These are phyloP conservation scores for Neolamprologus toae DNA, from an alignment of 2,113 vertebrate genomes.

Conservation along the genomic window DNA sequence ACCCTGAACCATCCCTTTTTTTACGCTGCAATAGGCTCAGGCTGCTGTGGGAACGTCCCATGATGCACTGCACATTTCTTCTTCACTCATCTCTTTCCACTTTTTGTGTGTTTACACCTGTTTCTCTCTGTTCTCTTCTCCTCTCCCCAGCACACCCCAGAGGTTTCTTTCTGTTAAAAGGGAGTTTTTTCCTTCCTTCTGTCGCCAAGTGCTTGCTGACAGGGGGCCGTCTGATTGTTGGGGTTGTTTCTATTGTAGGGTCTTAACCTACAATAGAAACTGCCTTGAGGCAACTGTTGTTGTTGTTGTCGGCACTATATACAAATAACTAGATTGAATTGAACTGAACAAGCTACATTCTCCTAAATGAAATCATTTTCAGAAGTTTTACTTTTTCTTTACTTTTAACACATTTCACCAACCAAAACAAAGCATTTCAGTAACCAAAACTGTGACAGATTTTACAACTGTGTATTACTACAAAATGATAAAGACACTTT, in stretches of 20 bases:
- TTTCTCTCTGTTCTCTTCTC: background rate
- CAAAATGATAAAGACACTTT: background rate
- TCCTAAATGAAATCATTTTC: background rate
- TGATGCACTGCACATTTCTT: background rate
- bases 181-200: background rate
- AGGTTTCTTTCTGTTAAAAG: background rate
- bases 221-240: background rate
- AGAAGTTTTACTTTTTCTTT: background rate
- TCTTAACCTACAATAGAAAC: background rate
- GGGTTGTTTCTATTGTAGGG: background rate
- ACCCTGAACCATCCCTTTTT: background rate
- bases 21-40: background rate
- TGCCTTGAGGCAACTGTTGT: background rate
- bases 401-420: background rate
- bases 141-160: background rate
- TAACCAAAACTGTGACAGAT: background rate
- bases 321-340: background rate
- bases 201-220: background rate
- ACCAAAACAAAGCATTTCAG: background rate
- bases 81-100: background rate
- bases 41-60: background rate
- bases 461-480: background rate
- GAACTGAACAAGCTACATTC: background rate
- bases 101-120: background rate
- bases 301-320: background rate